Conservation (phyloP, 2,113 vertebrate species). For the Cnemophilus loriae region DNA sequence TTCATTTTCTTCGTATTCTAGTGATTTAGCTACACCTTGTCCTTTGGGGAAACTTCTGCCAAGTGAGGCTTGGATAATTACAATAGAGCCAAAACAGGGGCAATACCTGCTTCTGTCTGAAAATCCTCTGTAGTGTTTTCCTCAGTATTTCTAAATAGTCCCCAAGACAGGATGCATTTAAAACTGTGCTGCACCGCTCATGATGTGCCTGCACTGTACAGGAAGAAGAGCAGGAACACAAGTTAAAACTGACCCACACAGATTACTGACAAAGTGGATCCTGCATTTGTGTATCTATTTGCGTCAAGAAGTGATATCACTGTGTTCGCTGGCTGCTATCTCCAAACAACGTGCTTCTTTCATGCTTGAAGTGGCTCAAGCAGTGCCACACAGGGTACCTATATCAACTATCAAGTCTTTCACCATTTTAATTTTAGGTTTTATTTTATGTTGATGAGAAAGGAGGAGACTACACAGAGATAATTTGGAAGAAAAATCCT, state of each 20-base stretch:
- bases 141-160: background rate
- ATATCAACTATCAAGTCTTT: background rate
- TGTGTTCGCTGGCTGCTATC: rapidly evolving
- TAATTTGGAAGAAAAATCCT: background rate
- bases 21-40: background rate
- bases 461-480: background rate
- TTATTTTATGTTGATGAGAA: background rate
- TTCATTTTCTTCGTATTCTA: background rate
- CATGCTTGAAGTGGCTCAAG: background rate
- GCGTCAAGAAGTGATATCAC: background rate
- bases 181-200: background rate
- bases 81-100: background rate
- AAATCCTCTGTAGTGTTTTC: background rate
- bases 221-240: background rate
- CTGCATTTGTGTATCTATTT: background rate
- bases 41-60: background rate
- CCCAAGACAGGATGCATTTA: background rate
- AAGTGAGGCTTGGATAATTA: background rate
- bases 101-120: background rate
- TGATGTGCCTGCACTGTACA: background rate
- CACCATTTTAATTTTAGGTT: background rate
- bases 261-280: background rate
- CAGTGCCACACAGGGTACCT: background rate
- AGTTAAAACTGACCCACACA: background rate
- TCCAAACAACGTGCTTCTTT: background rate